phyloP scores from a whole-genome alignment of 2,888 invertebrate genomes.

The Andrena praecox region DNA sequence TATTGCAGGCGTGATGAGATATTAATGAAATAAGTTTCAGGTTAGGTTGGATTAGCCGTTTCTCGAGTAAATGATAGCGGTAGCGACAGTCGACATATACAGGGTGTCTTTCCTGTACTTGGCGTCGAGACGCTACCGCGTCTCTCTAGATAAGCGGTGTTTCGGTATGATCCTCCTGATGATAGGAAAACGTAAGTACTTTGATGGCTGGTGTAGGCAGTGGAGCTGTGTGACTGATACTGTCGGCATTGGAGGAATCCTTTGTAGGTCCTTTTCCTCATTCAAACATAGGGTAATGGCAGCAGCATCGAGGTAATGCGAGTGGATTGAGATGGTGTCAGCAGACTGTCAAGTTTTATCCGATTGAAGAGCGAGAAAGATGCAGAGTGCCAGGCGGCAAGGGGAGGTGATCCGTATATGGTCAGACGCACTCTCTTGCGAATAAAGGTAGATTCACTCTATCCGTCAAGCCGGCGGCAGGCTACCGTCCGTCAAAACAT shows the following conservation, averaged over 20 bases:
- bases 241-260: not conserved
- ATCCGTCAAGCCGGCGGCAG: too few relatives aligned
- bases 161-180: slow-evolving; percentile 4
- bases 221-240: not conserved
- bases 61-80: too few relatives aligned
- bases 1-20: too few relatives aligned
- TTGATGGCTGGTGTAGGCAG: not conserved
- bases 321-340: not conserved
- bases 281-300: not conserved
- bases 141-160: slow-evolving; percentile 26
- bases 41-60: too few relatives aligned
- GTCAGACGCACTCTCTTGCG: not conserved
- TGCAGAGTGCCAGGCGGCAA: not conserved
- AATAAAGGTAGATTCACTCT: too few relatives aligned
- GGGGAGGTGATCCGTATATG: not conserved
- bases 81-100: too few relatives aligned
- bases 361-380: not conserved
- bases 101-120: too few relatives aligned
- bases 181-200: not conserved
- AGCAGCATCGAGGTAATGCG: not conserved
- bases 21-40: too few relatives aligned
- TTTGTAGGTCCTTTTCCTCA: not conserved
- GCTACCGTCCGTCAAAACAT: too few relatives aligned
- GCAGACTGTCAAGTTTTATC: not conserved
- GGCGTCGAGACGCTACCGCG: too few relatives aligned